phyloP scores from a whole-genome alignment of 1,140 invertebrate genomes.

The Brachionus manjavacas region DNA sequence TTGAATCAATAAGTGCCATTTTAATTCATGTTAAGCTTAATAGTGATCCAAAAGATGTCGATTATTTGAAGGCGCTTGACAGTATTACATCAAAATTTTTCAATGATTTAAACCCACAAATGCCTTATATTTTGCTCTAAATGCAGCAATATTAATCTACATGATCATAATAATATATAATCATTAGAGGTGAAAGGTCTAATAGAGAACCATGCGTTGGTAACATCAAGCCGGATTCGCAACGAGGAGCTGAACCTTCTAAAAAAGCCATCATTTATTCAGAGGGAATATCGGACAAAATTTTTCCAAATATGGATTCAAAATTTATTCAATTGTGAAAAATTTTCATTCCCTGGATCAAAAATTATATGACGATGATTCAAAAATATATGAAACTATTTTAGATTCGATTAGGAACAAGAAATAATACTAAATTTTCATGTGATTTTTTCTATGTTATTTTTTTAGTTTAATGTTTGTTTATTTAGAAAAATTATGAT shows the following conservation, averaged over 20 bases:
- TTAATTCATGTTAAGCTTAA: not conserved
- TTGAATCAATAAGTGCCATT: not conserved
- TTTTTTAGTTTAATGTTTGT: no score
- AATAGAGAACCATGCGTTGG: no score
- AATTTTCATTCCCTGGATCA: not conserved
- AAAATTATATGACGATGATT: not conserved
- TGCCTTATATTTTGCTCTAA: not conserved
- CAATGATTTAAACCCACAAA: not conserved
- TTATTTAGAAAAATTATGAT: no score
- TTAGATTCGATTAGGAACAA: not conserved
- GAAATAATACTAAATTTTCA: no score
- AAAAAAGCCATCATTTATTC: not conserved
- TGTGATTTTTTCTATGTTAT: no score
- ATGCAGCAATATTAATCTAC: no score
- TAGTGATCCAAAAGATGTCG: not conserved
- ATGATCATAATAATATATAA: no score
- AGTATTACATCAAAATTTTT: not conserved
- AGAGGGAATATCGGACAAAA: not conserved
- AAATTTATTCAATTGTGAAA: not conserved
- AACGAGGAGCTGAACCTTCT: not conserved
- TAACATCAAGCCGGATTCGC: not conserved
- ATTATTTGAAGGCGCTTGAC: not conserved
- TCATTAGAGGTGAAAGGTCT: not conserved
- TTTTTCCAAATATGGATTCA: not conserved
- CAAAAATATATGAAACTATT: not conserved